Evolutionary conservation across 2,113 vertebrate species (phyloP).

Genomic region (Tinamus guttatus): DNA sequence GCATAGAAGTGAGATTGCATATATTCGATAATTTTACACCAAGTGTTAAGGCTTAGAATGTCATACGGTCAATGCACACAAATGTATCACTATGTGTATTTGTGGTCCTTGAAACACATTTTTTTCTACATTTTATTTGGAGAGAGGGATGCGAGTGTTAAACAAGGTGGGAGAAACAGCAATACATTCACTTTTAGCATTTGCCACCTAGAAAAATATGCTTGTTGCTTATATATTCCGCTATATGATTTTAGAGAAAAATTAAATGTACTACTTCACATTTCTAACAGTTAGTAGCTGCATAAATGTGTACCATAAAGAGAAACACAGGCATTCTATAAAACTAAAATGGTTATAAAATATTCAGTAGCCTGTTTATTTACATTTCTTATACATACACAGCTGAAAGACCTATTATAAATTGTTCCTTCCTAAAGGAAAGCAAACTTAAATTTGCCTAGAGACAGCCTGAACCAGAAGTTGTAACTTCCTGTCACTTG

Average conservation of each 20-base stretch:
- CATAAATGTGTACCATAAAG: constrained; percentile 5
- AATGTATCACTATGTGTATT: not conserved
- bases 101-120: not conserved
- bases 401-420: constrained; percentile 3
- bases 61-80: not conserved
- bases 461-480: not conserved
- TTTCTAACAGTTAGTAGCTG: constrained; percentile 43
- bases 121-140: not conserved
- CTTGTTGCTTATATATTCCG: not conserved
- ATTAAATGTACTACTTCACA: not conserved
- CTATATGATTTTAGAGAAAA: not conserved
- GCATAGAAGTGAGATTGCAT: not conserved
- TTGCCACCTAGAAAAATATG: constrained; percentile 1
- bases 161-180: not conserved
- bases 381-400: not conserved
- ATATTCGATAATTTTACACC: not conserved
- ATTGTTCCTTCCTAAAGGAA: constrained; percentile 1
- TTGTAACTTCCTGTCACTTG: constrained; percentile 2
- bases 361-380: not conserved
- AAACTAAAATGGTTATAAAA: not conserved
- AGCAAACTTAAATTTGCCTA: constrained; percentile 1
- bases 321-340: not conserved
- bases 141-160: not conserved
- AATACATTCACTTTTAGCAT: not conserved
- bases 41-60: not conserved